Evolutionary conservation across 2,113 vertebrate genomes (phyloP), one percentile per base, ranked within the genome.

Genomic region (Delphinapterus leucas): DNA sequence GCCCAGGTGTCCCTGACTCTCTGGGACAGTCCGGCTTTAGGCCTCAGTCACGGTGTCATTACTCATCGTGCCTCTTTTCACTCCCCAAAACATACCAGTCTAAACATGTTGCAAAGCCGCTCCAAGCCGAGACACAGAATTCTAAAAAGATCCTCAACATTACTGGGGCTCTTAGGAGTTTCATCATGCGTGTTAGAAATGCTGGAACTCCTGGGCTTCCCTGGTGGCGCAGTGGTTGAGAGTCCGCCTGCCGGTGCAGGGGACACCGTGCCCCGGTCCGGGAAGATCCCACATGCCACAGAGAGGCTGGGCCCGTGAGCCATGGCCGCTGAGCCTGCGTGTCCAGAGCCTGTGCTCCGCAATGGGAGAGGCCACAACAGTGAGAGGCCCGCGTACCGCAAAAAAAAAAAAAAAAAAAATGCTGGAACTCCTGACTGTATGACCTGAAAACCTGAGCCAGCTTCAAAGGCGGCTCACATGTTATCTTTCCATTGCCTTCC

Each of bases 41-140:
- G 44, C 9, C 18, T 33, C 0, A 0, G 38, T 25, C 38, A 20
- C 8, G 8, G 12, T 26, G 20, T 41, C 13, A 9, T n/a, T 36
- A 20, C n/a, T 1, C 26, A 18, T 0, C 14, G 49, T 0, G 6
- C 33, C 38, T 49, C 82, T 53, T 38, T 14, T 67, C 36, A 77
- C 33, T 60, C 49, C 5, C 14, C 21, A 53, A 49, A 71, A 38
- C 14, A 33, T 0, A 1, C 28, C 55, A 33, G 1, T 33, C 63
- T 49, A 10, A 38, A 47, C 11, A 49, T 0, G 4, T 0, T 3
- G 11, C 11, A 15, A 0, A 18, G 79, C 31, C 28, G 2, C 25
- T 67, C 53, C 23, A 60, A 26, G 47, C 33, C 0, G 47, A 47
- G 38, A 38, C 28, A 44, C 6, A 3, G 77, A 49, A 67, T 67